Percentiles rank a stretch among this genome's conserved stretches.
Evolutionary conservation across 2,113 vertebrate species (phyloP).

Genomic region (Colaptes auratus): DNA sequence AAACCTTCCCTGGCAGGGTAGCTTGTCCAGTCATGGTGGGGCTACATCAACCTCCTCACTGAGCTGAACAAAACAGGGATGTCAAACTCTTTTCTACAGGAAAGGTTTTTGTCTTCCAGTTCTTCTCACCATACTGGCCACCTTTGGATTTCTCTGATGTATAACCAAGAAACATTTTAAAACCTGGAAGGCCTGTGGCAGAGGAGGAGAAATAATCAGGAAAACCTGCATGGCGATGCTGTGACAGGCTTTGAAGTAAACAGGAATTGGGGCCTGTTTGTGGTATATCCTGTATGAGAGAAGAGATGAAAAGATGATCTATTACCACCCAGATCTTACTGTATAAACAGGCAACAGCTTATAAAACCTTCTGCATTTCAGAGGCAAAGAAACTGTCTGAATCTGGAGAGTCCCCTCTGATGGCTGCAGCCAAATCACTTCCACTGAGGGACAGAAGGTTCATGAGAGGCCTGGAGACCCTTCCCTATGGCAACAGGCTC

Average conservation of each 20-base stretch:
- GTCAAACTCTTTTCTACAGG: background rate
- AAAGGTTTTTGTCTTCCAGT: background rate
- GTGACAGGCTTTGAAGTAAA: conserved; percentile 37
- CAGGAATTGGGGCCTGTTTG: conserved; percentile 29
- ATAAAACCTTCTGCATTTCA: background rate
- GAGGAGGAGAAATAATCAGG: conserved; percentile 8
- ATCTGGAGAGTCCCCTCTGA: background rate
- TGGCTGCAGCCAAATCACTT: background rate
- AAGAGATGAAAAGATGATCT: conserved; percentile 6
- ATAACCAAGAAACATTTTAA: background rate
- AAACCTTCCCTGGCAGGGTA: too few species aligned
- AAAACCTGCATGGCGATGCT: conserved; percentile 1
- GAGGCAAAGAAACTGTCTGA: background rate
- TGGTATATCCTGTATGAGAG: conserved; percentile 44
- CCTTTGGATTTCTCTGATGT: background rate
- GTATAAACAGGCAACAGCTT: background rate
- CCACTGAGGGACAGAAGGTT: background rate
- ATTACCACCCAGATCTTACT: background rate
- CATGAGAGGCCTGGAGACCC: too few species aligned
- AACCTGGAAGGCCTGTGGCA: background rate
- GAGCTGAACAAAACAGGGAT: background rate
- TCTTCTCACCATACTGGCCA: background rate
- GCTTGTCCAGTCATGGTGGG: background rate
- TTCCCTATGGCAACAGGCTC: too few species aligned
- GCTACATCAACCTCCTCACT: background rate